Conservation (phyloP, 2,888 invertebrate species). For the Lithophane semibrunnea region DNA sequence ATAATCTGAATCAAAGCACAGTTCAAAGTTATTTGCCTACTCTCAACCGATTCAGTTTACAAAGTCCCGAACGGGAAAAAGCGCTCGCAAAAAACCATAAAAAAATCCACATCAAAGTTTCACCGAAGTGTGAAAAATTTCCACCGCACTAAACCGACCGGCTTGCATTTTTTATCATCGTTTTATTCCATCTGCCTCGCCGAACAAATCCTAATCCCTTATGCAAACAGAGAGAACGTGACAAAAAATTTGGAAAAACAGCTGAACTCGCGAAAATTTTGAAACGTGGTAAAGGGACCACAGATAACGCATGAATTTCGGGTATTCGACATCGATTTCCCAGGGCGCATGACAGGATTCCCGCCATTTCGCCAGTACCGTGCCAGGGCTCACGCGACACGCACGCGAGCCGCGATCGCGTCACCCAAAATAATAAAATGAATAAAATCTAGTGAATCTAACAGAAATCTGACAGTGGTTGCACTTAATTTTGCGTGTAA, state of each 20-base stretch:
- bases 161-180: constrained; percentile 38
- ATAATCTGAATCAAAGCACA: constrained; percentile 2
- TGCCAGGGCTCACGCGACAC: constrained; percentile 67
- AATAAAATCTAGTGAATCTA: constrained; percentile 57
- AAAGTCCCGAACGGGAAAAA: constrained; percentile 18
- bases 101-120: constrained; percentile 34
- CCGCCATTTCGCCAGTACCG: constrained; percentile 76
- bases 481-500: constrained; percentile 14
- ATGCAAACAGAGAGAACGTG: constrained; percentile 53
- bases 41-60: neutral
- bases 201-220: constrained; percentile 57
- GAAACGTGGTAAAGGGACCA: constrained; percentile 51
- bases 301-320: constrained; percentile 63
- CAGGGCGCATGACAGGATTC: constrained; percentile 87
- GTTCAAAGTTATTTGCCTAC: neutral
- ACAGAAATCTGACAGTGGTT: constrained; percentile 55
- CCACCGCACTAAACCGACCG: constrained; percentile 15
- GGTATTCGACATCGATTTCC: constrained; percentile 85
- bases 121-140: constrained; percentile 49
- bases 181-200: constrained; percentile 53
- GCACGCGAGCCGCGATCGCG: constrained; percentile 64
- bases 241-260: constrained; percentile 50
- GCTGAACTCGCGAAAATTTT: constrained; percentile 58
- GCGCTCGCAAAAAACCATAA: constrained; percentile 8
- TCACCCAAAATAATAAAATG: constrained; percentile 63